Evolutionary conservation across 2,797 vertebrate genomes (phyloP).

Genomic region (Neostethus bicornis): DNA sequence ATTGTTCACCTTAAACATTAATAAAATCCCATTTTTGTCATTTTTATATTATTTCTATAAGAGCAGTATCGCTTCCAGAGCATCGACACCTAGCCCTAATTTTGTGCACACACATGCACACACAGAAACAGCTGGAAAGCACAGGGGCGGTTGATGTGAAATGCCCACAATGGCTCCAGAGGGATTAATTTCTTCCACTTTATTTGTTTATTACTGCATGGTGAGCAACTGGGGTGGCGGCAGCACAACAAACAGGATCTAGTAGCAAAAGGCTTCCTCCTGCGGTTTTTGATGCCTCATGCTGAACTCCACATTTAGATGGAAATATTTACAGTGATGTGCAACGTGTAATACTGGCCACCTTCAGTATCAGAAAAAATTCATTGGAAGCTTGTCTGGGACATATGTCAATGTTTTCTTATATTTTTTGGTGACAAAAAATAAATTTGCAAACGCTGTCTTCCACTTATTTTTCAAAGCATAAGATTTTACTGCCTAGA

Average conservation of each 20-base stretch:
- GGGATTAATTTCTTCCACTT: slow-evolving; percentile 68
- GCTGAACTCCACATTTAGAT: slow-evolving; percentile 52
- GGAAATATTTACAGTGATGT: slow-evolving; percentile 19
- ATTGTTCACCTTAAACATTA: not conserved
- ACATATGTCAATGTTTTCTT: no score
- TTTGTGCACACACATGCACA: slow-evolving; percentile 39
- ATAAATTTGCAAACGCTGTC: no score
- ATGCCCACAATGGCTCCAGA: slow-evolving; percentile 66
- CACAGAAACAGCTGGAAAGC: slow-evolving; percentile 58
- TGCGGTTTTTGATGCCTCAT: slow-evolving; percentile 57
- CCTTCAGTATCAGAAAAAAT: no score
- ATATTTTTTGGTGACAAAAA: no score
- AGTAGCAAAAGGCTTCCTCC: slow-evolving; percentile 57
- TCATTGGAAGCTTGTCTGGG: no score
- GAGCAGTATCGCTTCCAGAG: slow-evolving; percentile 25
- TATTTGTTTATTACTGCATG: slow-evolving; percentile 71
- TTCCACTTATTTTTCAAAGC: no score
- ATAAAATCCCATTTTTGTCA: not conserved
- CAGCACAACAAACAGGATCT: slow-evolving; percentile 62
- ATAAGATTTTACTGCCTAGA: no score
- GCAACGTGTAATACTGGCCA: slow-evolving; percentile 13
- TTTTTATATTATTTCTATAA: slow-evolving; percentile 32
- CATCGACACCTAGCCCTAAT: slow-evolving; percentile 28
- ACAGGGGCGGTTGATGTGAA: slow-evolving; percentile 58
- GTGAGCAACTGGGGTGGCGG: slow-evolving; percentile 58